Percentiles rank a stretch among this genome's conserved stretches.
Evolutionary conservation across 1,140 invertebrate genomes (phyloP).

Genomic region (Bradysia coprophila): DNA sequence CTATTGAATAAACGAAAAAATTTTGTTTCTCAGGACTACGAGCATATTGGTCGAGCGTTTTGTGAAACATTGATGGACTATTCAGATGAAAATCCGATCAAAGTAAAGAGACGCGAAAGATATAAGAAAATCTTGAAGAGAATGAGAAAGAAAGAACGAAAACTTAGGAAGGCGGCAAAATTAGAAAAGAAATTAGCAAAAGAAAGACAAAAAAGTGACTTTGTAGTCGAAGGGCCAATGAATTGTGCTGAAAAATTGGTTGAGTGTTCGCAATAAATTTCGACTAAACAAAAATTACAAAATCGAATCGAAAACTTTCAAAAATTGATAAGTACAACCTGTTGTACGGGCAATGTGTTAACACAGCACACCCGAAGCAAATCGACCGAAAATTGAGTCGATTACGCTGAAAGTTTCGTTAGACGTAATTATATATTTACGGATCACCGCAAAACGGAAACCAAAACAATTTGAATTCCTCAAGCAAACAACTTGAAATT

Average conservation of each 20-base stretch:
- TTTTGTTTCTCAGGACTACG: conserved; percentile 29
- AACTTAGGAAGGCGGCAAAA: conserved; percentile 24
- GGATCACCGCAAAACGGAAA: too few species aligned
- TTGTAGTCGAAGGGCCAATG: background rate
- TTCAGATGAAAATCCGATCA: conserved; percentile 70
- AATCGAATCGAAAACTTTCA: background rate
- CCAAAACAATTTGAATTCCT: too few species aligned
- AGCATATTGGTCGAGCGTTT: conserved; percentile 69
- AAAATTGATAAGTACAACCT: too few species aligned
- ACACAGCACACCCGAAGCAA: too few species aligned
- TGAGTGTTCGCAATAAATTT: background rate
- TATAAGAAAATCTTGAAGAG: conserved; percentile 57
- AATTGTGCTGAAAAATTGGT: background rate
- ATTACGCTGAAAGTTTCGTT: too few species aligned
- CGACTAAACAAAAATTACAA: background rate
- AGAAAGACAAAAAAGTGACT: conserved; percentile 10
- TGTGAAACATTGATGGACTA: conserved; percentile 84
- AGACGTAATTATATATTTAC: too few species aligned
- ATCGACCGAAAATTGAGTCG: too few species aligned
- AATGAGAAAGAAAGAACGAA: conserved; percentile 36
- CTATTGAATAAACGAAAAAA: background rate
- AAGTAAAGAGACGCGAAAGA: conserved; percentile 60
- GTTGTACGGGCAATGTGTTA: too few species aligned
- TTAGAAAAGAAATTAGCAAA: conserved; percentile 24
- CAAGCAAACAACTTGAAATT: too few species aligned